These are phyloP conservation scores for Danio choprae DNA, from an alignment of 2,797 vertebrate genomes.

Conservation along the genomic window DNA sequence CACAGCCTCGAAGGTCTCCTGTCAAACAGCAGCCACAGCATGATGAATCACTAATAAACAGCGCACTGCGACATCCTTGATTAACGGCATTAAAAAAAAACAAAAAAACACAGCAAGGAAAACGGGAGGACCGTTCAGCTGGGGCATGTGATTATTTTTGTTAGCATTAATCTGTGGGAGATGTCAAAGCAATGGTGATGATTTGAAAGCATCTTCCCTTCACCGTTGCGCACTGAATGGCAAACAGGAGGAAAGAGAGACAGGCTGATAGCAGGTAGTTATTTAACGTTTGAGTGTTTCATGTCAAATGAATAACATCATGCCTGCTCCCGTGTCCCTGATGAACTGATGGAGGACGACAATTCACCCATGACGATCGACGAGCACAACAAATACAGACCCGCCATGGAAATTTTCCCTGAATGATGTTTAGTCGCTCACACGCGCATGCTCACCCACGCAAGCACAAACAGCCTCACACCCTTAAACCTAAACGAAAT, in stretches of 20 bases:
- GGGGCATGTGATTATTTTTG: constrained; percentile 43
- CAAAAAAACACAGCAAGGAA: background rate
- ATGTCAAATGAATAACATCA: constrained; percentile 42
- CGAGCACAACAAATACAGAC: constrained; percentile 43
- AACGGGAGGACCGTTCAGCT: background rate
- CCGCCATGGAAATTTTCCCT: constrained; percentile 7
- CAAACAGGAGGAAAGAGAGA: constrained; percentile 31
- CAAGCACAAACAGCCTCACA: constrained; percentile 6
- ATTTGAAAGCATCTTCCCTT: constrained; percentile 44
- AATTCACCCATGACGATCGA: constrained; percentile 53
- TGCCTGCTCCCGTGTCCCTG: background rate
- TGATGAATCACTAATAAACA: constrained; percentile 64
- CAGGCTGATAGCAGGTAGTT: constrained; percentile 36
- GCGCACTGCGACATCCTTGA: constrained; percentile 51
- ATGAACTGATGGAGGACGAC: constrained; percentile 48
- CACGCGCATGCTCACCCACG: background rate
- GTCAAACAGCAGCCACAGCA: constrained; percentile 41
- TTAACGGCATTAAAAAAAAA: constrained; percentile 47
- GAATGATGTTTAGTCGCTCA: constrained; percentile 8
- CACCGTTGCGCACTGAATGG: constrained; percentile 20
- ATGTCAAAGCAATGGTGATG: constrained; percentile 17
- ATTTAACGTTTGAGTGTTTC: constrained; percentile 41
- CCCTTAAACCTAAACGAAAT: constrained; percentile 7
- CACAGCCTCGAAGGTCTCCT: constrained; percentile 41
- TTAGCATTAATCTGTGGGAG: constrained; percentile 48